Evolutionary conservation across 1,140 invertebrate species (phyloP), one percentile per base, ranked within the genome.

Genomic region (Drosophila saltans): DNA sequence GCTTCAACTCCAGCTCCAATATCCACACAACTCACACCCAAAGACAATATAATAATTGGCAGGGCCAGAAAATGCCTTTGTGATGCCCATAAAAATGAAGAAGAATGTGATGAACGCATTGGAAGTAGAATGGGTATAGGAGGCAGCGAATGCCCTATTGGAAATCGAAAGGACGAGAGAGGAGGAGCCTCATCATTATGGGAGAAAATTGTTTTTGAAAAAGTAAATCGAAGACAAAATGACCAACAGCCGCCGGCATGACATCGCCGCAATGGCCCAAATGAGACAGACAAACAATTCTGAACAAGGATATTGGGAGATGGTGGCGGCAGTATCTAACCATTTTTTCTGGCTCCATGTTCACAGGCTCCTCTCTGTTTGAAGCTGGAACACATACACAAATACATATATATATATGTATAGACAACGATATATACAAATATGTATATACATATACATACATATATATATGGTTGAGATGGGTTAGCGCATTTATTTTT

Each of bases 401-500:
- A 7, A 52, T 2, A 52, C 4, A 45, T 26, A 43, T 8, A 10
- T 11, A 26, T 21, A 40, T 36, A 28, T 11, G 28, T 60, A 26
- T 30, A 16, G 16, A 16, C 28, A n/a, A 30, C 28, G 4, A 24
- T 30, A 36, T 28, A 36, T 28, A 36, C 11, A 58, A 5, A 39
- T 8, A 3, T 58, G 28, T 58, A 58, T 33, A n/a, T 21, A 16
- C n/a, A 33, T 11, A 45, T 3, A 40, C 30, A 16, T 16, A 28
- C 26, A 52, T 10, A 40, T 43, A 30, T 62, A 62, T 43, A 45
- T 30, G 62, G 48, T 56, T 70, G 52, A 65, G 61, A 45, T 67
- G 58, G 78, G 70, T 72, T 69, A 75, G 69, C 83, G 80, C 65
- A 80, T 83, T 88, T 88, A 88, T 89, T 88, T 83, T 88, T 83